Conservation (phyloP, 1,140 invertebrate species). For the Batillaria attramentaria region DNA sequence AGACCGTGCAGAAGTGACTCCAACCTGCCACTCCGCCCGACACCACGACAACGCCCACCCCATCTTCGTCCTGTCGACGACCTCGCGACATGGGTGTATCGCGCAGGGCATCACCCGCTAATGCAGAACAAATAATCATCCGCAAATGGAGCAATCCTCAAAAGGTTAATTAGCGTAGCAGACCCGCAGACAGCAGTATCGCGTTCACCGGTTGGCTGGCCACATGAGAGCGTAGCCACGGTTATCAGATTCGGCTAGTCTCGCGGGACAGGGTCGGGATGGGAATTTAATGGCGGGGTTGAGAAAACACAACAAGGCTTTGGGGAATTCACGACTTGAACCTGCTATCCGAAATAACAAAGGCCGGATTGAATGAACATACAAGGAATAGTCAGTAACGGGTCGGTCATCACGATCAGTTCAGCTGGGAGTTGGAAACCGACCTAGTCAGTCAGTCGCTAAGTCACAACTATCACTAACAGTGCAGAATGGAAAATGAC, state of each 20-base stretch:
- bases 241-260: constrained; percentile 17
- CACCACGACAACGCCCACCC: neutral
- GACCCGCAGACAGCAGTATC: constrained; percentile 15
- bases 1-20: no score
- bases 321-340: no score
- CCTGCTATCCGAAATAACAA: no score
- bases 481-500: no score
- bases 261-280: neutral
- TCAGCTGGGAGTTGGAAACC: no score
- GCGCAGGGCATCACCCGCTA: constrained; percentile 1
- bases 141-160: constrained; percentile 19
- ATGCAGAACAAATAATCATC: constrained; percentile 19
- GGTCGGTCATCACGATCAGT: no score
- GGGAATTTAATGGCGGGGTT: neutral
- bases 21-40: no score
- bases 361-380: no score
- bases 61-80: neutral
- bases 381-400: no score
- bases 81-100: neutral
- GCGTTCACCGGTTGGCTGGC: constrained; percentile 3
- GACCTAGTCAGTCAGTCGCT: no score
- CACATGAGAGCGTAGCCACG: neutral
- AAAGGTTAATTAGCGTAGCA: constrained; percentile 24
- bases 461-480: no score
- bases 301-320: neutral